Evolutionary conservation across 2,888 invertebrate genomes (phyloP).

Genomic region (Panzeria rudis): DNA sequence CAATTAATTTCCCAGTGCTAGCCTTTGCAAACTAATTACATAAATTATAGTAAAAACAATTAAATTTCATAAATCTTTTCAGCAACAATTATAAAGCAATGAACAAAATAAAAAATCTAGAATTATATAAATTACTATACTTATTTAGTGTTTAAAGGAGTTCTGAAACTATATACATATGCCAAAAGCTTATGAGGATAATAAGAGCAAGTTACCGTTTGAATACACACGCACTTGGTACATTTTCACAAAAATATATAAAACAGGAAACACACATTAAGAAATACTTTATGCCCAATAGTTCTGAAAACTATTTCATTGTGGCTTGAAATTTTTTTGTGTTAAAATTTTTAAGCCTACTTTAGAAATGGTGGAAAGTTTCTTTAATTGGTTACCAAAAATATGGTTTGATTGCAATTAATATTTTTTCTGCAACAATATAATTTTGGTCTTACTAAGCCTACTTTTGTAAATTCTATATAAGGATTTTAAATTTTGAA

Average conservation of each 20-base stretch:
- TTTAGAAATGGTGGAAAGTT: too few species aligned
- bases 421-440: too few species aligned
- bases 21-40: background rate
- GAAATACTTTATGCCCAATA: background rate
- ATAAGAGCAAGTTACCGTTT: background rate
- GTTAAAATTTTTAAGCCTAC: too few species aligned
- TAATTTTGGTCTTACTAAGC: too few species aligned
- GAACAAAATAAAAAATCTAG: constrained; percentile 22
- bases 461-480: too few species aligned
- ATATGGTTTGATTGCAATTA: too few species aligned
- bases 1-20: background rate
- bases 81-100: constrained; percentile 51
- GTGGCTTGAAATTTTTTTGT: background rate
- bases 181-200: background rate
- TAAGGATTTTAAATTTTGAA: too few species aligned
- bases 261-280: background rate
- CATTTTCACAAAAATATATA: background rate
- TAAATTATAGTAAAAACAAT: background rate
- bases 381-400: too few species aligned
- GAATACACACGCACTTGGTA: background rate
- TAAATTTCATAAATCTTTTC: constrained; percentile 23
- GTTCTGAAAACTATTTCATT: background rate
- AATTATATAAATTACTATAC: background rate
- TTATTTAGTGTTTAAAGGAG: background rate
- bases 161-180: constrained; percentile 14